A percentile compares a stretch with the other conserved stretches of the same genome.
Conservation (phyloP, 2,113 vertebrate genomes). For the Crotalus viridis region DNA sequence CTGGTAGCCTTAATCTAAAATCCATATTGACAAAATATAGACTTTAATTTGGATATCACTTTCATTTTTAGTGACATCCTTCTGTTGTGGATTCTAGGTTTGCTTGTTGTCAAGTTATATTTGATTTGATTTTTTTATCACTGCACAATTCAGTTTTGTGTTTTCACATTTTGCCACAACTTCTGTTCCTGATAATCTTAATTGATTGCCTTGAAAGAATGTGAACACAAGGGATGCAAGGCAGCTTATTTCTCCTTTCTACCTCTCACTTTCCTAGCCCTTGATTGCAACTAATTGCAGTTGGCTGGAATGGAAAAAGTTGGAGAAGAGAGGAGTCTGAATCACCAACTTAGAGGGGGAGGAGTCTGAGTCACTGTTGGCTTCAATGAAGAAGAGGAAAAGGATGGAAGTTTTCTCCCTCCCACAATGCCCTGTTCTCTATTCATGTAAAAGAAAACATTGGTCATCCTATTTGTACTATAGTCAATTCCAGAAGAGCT, state of each 20-base stretch:
- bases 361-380: slow-evolving; percentile 19
- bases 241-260: background rate
- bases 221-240: background rate
- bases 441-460: background rate
- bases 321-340: slow-evolving; percentile 25
- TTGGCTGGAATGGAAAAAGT: background rate
- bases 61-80: background rate
- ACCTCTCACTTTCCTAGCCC: background rate
- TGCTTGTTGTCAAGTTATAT: background rate
- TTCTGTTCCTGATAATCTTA: background rate
- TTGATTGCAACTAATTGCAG: background rate
- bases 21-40: background rate
- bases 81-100: background rate
- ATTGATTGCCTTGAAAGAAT: background rate
- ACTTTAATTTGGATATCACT: background rate
- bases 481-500: background rate
- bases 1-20: background rate
- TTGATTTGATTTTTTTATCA: background rate
- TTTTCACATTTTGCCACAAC: background rate
- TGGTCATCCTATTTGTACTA: slow-evolving; percentile 1
- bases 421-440: background rate
- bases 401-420: background rate
- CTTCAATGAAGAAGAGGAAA: background rate
- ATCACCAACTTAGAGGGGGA: slow-evolving; percentile 15
- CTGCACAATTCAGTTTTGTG: background rate